A percentile compares a stretch with the other conserved stretches of the same genome.
Conservation (phyloP, 1,140 invertebrate genomes). For the Eulimnadia texana region DNA sequence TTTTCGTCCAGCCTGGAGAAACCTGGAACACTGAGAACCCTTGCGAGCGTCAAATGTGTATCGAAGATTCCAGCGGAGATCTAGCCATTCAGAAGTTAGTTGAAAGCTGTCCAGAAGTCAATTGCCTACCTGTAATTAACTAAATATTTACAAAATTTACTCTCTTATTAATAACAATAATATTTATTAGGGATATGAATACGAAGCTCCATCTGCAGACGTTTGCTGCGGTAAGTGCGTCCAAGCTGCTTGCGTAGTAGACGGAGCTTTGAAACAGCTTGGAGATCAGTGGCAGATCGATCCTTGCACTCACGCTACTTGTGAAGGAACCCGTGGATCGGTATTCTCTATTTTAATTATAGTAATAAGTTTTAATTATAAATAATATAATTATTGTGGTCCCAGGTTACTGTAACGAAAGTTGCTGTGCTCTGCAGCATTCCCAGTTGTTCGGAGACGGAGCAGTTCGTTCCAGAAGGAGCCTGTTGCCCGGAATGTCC, state of each 20-base stretch:
- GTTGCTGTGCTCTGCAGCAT: constrained; percentile 19
- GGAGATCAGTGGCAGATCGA: constrained; percentile 23
- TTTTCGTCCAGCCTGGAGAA: constrained; percentile 15
- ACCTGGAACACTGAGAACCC: constrained; percentile 17
- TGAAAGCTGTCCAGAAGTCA: constrained; percentile 18
- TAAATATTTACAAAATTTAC: neutral
- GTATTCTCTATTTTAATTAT: constrained; percentile 6
- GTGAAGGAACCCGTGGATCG: constrained; percentile 18
- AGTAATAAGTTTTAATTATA: neutral
- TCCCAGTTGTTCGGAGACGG: constrained; percentile 20
- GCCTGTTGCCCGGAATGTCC: constrained; percentile 24
- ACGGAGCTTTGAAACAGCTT: constrained; percentile 34
- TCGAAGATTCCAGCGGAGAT: constrained; percentile 14
- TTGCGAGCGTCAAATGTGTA: constrained; percentile 17
- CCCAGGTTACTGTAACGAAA: constrained; percentile 16
- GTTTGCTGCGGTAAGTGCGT: constrained; percentile 56
- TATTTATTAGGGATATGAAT: constrained; percentile 24
- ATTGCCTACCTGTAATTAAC: constrained; percentile 17
- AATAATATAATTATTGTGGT: neutral
- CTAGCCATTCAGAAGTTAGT: constrained; percentile 18
- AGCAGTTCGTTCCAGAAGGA: constrained; percentile 19
- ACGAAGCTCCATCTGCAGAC: constrained; percentile 27
- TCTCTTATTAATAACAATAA: too few species aligned
- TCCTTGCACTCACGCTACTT: constrained; percentile 22
- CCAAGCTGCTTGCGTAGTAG: constrained; percentile 45